Conservation (phyloP, 2,113 vertebrate species). For the Dasyprocta punctata region DNA sequence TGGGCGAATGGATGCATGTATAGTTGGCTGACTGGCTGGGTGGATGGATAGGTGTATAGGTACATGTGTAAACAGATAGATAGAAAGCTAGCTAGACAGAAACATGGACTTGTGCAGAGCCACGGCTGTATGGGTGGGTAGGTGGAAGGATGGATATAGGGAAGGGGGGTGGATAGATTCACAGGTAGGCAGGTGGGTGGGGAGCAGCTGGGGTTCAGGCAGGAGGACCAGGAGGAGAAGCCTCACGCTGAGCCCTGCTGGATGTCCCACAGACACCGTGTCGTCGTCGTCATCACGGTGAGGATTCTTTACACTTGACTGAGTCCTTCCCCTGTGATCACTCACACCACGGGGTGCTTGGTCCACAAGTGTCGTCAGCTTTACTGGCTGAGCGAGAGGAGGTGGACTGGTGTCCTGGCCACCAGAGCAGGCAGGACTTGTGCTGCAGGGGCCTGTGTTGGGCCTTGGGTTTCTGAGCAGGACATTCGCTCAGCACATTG, state of each 20-base stretch:
- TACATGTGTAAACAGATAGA: too few species aligned
- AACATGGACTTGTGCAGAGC: neutral
- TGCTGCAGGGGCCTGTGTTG: neutral
- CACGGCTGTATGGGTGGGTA: too few species aligned
- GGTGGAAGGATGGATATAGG: too few species aligned
- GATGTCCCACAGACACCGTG: fast-evolving
- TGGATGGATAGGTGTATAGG: too few species aligned
- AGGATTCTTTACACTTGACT: fast-evolving
- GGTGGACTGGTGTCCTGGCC: fast-evolving
- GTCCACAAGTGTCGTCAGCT: fast-evolving
- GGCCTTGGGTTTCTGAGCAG: too few species aligned
- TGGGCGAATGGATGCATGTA: neutral
- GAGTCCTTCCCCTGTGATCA: neutral
- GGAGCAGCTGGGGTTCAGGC: neutral
- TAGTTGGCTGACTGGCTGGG: too few species aligned
- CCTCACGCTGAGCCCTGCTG: fast-evolving
- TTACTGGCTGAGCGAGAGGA: fast-evolving
- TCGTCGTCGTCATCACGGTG: fast-evolving
- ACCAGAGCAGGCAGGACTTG: neutral
- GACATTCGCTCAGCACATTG: neutral
- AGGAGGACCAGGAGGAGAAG: too few species aligned
- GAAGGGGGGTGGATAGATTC: neutral
- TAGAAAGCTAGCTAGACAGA: neutral
- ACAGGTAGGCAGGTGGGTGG: too few species aligned
- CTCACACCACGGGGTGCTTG: fast-evolving